A percentile compares a stretch with the other conserved stretches of the same genome.
phyloP scores from a whole-genome alignment of 2,797 vertebrate species.

The Dermochelys coriacea region DNA sequence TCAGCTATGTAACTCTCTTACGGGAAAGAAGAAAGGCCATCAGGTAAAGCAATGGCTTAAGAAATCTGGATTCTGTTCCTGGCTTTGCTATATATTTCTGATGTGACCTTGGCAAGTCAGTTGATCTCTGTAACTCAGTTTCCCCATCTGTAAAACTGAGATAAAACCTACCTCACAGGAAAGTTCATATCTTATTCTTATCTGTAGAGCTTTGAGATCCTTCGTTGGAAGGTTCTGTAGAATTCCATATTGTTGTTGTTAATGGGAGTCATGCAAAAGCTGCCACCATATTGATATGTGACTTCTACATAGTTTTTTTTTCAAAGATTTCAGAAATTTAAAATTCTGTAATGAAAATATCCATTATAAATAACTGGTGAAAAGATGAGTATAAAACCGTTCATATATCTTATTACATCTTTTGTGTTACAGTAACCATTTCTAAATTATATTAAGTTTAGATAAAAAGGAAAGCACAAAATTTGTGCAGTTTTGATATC shows the following conservation, averaged over 20 bases:
- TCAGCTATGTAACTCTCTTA: conserved; percentile 11
- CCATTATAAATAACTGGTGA: conserved; percentile 39
- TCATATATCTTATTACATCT: conserved; percentile 26
- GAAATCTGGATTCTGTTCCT: conserved; percentile 42
- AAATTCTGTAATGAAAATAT: neutral
- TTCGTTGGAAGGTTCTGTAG: neutral
- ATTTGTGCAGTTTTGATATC: conserved; percentile 60
- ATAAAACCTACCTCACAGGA: neutral
- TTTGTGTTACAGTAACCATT: neutral
- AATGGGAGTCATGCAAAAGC: neutral
- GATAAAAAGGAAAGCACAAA: conserved; percentile 38
- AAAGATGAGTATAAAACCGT: neutral
- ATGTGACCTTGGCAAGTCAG: neutral
- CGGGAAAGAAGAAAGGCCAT: conserved; percentile 25
- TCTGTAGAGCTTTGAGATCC: conserved; percentile 5
- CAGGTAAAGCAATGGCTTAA: conserved; percentile 48
- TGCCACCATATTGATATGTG: neutral
- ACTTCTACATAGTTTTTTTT: neutral
- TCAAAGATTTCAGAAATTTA: neutral
- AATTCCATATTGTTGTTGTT: neutral
- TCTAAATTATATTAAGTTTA: conserved; percentile 25
- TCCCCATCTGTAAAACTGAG: neutral
- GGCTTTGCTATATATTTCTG: neutral
- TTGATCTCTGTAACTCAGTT: neutral
- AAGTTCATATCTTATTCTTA: neutral